Evolutionary conservation across 64 coral and sea anemone genomes (phyloP), one percentile per base, ranked within the genome.

Genomic region (Montipora cactus): DNA sequence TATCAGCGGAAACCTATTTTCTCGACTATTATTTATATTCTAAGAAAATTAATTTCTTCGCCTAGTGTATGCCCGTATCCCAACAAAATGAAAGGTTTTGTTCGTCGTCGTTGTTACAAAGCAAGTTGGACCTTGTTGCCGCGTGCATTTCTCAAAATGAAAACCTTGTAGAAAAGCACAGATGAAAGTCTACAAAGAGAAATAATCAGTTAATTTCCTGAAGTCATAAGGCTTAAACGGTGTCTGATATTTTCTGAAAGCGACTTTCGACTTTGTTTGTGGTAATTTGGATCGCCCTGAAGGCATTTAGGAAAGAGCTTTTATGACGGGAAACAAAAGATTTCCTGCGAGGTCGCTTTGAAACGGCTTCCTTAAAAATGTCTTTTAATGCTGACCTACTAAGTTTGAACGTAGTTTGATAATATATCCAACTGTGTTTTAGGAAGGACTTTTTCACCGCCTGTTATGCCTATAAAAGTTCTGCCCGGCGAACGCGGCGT

Each of bases 171-270:
- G 19, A 69, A 71, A 13, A 71, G 46, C 64, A 19, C 64, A 86
- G 67, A 71, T n/a, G 45, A 47, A 13, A 72, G 82, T 18, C 62
- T 49, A 4, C 58, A 66, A 16, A 4, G 46, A 86, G 82, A 72
- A 86, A 51, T 86, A 86, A 86, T 86, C 44, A 86, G 64, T 86
- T 86, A 86, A 86, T 86, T 86, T 86, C 82, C 82, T 72, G 23
- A 72, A 86, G 64, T 86, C 66, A 86, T 72, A 49, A 86, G 64
- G 67, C 64, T 47, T 86, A 86, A 86, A 86, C 82, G 82, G 62
- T 72, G 64, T 7, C 67, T 21, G 82, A 86, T 86, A 86, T 86
- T 86, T 84, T 46, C 16, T 22, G 81, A 86, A 86, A 71, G 66
- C 82, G 66, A 86, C 82, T 86, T 70, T 86, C 64, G 64, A 71